These are phyloP conservation scores for Zaprionus taronus DNA, from an alignment of 1,140 invertebrate species.

Conservation along the genomic window DNA sequence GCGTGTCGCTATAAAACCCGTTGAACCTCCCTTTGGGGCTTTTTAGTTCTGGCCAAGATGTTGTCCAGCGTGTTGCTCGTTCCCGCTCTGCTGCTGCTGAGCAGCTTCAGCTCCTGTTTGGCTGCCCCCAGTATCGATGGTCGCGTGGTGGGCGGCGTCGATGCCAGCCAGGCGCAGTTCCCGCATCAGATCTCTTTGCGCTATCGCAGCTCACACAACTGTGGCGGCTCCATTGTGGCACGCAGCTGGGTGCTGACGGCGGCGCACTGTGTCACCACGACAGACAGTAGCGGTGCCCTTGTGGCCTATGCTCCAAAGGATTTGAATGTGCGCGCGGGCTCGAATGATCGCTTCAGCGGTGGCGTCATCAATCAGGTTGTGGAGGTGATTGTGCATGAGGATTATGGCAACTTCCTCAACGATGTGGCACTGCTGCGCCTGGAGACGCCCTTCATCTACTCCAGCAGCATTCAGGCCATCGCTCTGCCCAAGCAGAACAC, in stretches of 20 bases:
- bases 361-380: constrained; percentile 53
- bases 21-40: background rate
- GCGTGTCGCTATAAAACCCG: background rate
- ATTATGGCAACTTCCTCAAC: constrained; percentile 78
- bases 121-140: constrained; percentile 46
- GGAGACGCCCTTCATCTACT: constrained; percentile 71
- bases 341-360: constrained; percentile 57
- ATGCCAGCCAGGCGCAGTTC: constrained; percentile 80
- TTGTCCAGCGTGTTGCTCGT: background rate
- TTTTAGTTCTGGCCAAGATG: background rate
- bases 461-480: constrained; percentile 75
- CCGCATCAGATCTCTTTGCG: constrained; percentile 85
- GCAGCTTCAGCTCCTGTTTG: constrained; percentile 8
- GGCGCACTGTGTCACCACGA: constrained; percentile 85
- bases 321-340: constrained; percentile 57
- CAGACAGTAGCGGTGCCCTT: background rate
- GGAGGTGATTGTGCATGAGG: constrained; percentile 75
- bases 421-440: constrained; percentile 85
- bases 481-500: constrained; percentile 63
- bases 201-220: constrained; percentile 82
- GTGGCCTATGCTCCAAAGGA: constrained; percentile 15
- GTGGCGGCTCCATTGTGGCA: constrained; percentile 87
- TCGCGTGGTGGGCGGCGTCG: constrained; percentile 85
- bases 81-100: constrained; percentile 1
- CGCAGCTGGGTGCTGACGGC: constrained; percentile 86